phyloP scores from a whole-genome alignment of 1,140 invertebrate species.

The Bombus confusus region DNA sequence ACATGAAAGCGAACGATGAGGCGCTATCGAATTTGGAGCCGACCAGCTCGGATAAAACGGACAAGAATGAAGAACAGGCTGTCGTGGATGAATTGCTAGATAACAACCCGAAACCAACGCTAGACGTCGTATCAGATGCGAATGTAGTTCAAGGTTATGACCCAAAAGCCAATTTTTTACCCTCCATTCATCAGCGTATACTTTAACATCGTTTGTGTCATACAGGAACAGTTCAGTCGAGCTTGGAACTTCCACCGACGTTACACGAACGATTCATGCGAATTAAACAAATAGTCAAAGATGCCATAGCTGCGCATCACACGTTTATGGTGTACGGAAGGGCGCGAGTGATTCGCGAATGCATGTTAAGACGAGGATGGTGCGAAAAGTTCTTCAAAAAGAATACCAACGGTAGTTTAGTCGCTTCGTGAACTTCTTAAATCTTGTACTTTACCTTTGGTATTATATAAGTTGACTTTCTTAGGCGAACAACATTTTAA shows the following conservation, averaged over 20 bases:
- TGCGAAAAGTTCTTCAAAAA: constrained; percentile 78
- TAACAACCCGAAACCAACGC: background rate
- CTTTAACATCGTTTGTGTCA: background rate
- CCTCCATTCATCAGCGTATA: background rate
- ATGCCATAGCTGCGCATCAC: constrained; percentile 73
- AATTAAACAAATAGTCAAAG: constrained; percentile 76
- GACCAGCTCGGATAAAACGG: constrained; percentile 38
- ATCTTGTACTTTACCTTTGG: background rate
- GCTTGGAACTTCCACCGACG: constrained; percentile 64
- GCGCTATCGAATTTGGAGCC: constrained; percentile 39
- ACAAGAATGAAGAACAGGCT: constrained; percentile 44
- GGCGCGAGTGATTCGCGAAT: constrained; percentile 76
- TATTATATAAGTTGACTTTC: background rate
- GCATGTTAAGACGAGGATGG: constrained; percentile 78
- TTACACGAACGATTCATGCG: constrained; percentile 73
- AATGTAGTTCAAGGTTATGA: constrained; percentile 5
- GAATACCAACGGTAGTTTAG: constrained; percentile 49
- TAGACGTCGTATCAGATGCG: background rate
- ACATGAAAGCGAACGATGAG: constrained; percentile 69
- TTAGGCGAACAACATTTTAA: constrained; percentile 69
- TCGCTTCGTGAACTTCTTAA: background rate
- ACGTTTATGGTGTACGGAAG: constrained; percentile 81
- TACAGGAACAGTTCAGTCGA: constrained; percentile 7
- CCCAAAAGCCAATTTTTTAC: background rate
- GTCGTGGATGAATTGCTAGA: constrained; percentile 17